These are phyloP conservation scores for Rotaria socialis DNA, from an alignment of 2,888 invertebrate species.

Conservation along the genomic window DNA sequence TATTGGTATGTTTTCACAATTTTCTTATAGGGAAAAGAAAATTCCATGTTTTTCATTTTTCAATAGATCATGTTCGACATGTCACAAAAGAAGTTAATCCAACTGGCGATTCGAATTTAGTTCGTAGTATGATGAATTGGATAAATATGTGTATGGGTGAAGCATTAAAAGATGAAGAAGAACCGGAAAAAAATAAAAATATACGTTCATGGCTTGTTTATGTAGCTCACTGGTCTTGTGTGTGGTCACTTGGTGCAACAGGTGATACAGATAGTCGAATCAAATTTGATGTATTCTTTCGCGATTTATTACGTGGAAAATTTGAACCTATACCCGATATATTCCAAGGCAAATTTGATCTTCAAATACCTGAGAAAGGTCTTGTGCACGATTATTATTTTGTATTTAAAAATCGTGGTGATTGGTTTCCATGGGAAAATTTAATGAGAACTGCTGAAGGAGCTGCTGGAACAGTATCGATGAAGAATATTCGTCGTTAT, in stretches of 20 bases:
- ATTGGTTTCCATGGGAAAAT: constrained; percentile 82
- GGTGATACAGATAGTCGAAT: constrained; percentile 71
- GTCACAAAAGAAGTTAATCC: constrained; percentile 41
- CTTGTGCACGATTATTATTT: constrained; percentile 76
- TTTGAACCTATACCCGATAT: constrained; percentile 64
- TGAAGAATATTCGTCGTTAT: constrained; percentile 59
- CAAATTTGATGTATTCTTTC: constrained; percentile 73
- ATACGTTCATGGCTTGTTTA: constrained; percentile 62
- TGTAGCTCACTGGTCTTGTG: constrained; percentile 69
- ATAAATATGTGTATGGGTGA: constrained; percentile 74
- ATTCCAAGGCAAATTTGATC: constrained; percentile 68
- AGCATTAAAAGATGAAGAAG: constrained; percentile 51
- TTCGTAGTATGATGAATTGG: constrained; percentile 68
- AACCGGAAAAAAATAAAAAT: constrained; percentile 66
- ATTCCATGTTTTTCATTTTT: neutral
- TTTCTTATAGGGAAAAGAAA: neutral
- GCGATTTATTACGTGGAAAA: constrained; percentile 60
- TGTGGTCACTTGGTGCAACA: constrained; percentile 81
- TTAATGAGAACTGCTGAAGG: constrained; percentile 60
- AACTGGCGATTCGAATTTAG: constrained; percentile 64
- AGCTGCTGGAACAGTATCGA: constrained; percentile 51
- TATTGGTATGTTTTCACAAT: constrained; percentile 64
- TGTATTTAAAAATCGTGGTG: constrained; percentile 74
- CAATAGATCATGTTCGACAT: constrained; percentile 40
- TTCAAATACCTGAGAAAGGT: constrained; percentile 72